Conservation (phyloP, 2,888 invertebrate genomes). For the Acleris cristana region DNA sequence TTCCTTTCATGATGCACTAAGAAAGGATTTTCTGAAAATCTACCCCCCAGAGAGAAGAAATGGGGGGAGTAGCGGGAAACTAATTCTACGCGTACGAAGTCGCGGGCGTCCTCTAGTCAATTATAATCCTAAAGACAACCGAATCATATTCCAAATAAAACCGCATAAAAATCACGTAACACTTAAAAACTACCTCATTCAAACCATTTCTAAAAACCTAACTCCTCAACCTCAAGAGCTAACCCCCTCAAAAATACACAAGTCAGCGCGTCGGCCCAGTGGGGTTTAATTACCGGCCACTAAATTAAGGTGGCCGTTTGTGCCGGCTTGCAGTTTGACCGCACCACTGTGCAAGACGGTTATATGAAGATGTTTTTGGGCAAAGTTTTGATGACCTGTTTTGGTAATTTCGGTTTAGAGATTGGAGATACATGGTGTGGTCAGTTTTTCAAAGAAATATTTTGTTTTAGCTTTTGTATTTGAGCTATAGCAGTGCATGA, state of each 20-base stretch:
- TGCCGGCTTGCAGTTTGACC: conserved; percentile 40
- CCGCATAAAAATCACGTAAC: background rate
- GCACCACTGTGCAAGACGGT: conserved; percentile 36
- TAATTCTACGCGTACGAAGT: no score
- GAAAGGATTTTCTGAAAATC: no score
- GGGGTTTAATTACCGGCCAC: conserved; percentile 49
- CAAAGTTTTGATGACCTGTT: conserved; percentile 25
- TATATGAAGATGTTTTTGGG: conserved; percentile 33
- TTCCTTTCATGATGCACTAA: no score
- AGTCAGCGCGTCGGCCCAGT: conserved; percentile 31
- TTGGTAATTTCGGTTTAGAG: background rate
- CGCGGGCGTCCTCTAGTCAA: no score
- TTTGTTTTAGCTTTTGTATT: no score
- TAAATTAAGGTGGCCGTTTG: conserved; percentile 48
- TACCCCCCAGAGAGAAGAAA: no score
- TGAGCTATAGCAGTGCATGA: no score
- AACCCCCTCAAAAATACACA: conserved; percentile 32
- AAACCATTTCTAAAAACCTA: background rate
- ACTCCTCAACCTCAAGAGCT: conserved; percentile 1
- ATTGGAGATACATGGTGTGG: background rate
- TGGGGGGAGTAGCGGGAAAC: no score
- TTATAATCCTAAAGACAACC: no score
- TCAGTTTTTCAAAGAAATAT: no score
- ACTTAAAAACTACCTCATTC: background rate
- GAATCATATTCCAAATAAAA: background rate